Conservation (phyloP, 2,113 vertebrate genomes). For the Rafetus swinhoei region DNA sequence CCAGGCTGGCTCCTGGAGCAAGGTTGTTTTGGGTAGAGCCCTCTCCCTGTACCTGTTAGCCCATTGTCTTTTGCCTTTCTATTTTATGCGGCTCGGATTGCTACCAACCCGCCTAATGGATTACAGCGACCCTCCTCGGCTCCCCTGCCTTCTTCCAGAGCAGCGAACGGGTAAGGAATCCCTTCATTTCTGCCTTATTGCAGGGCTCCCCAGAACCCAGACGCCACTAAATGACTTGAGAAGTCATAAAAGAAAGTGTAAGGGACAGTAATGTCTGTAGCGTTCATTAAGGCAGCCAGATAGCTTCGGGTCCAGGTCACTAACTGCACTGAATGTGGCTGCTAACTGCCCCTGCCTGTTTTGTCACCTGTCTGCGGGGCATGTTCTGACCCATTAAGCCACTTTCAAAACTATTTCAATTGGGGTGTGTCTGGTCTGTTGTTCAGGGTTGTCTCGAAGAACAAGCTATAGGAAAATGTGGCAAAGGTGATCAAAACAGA, state of each 20-base stretch:
- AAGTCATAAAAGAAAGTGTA: constrained; percentile 16
- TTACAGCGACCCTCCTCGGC: constrained; percentile 70
- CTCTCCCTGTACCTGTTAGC: neutral
- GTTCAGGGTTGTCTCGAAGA: neutral
- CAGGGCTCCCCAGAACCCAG: neutral
- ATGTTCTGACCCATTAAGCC: neutral
- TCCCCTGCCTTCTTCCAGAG: constrained; percentile 37
- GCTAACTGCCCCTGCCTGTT: neutral
- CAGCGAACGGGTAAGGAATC: constrained; percentile 75
- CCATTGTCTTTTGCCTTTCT: neutral
- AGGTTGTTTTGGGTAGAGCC: neutral
- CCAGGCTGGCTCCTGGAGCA: constrained; percentile 20
- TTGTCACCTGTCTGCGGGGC: constrained; percentile 1
- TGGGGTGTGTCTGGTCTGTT: neutral
- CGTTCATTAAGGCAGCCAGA: neutral
- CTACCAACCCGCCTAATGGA: constrained; percentile 68
- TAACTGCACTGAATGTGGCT: neutral
- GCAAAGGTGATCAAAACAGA: neutral
- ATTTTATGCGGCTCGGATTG: constrained; percentile 39
- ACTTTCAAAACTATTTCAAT: too few species aligned
- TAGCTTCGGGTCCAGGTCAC: neutral
- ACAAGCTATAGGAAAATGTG: neutral
- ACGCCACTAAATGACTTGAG: neutral
- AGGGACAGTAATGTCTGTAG: neutral
- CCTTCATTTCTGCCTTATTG: neutral